Conservation (phyloP, 2,797 vertebrate species). For the Leptoclinus maculatus region DNA sequence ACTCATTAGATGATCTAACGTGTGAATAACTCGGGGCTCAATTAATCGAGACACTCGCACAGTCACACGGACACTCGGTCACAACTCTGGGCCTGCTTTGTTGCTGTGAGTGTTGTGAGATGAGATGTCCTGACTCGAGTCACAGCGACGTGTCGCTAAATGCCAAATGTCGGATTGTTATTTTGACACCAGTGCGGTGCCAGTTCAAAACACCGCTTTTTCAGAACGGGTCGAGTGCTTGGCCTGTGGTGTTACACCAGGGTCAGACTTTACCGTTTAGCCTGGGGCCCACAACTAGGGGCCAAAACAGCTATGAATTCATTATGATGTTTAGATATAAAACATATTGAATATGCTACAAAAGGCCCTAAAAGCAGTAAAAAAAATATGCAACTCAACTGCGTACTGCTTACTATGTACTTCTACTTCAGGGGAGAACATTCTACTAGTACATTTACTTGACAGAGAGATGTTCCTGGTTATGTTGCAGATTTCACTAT, state of each 20-base stretch:
- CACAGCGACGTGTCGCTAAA: not conserved
- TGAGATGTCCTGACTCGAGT: not conserved
- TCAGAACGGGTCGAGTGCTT: too few relatives aligned
- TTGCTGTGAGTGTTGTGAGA: not conserved
- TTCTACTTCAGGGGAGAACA: too few relatives aligned
- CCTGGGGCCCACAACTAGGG: too few relatives aligned
- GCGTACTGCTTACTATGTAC: not conserved
- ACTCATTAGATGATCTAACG: conserved; percentile 64
- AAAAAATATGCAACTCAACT: not conserved
- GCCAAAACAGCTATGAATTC: not conserved
- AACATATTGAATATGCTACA: not conserved
- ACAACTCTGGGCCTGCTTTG: not conserved
- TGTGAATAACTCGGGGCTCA: conserved; percentile 59
- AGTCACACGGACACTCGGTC: not conserved
- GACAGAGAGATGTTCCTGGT: too few relatives aligned
- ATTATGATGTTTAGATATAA: not conserved
- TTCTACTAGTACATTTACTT: too few relatives aligned
- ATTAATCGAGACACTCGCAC: conserved; percentile 50
- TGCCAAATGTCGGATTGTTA: conserved; percentile 15
- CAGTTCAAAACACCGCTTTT: too few relatives aligned
- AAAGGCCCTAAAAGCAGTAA: too few relatives aligned
- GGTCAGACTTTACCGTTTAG: too few relatives aligned
- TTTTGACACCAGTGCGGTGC: not conserved
- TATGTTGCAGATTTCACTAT: too few relatives aligned
- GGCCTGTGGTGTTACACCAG: too few relatives aligned